Evolutionary conservation across 2,888 invertebrate genomes (phyloP), one percentile per base, ranked within the genome.

Genomic region (Meloe dianella): DNA sequence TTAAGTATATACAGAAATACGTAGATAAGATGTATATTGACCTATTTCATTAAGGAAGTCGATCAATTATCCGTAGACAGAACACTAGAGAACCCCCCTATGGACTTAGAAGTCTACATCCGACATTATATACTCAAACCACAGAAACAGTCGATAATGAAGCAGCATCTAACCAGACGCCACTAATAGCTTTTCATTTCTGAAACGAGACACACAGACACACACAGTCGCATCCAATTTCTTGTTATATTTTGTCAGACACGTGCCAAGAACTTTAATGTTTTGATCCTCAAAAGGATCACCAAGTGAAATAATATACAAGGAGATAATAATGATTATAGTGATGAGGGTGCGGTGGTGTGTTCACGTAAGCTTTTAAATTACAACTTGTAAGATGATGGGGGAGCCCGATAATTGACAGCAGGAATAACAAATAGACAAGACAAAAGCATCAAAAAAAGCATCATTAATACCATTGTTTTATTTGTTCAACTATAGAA

Each of bases 141-240:
- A 58, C 68, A 66, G 63, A 58, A 66, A 61, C 66, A 66, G 66
- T 66, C 63, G 69, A 69, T 69, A 69, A 69, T 69, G 66, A 66
- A 66, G 64, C 69, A 38, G 38, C 60, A 60, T 58, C 69, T 66
- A 66, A 66, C 66, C 64, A 69, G 65, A 69, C 66, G 69, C 69
- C 66, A 64, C 66, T 69, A 69, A 69, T 69, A 69, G 69, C 66
- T 66, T 51, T 64, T 64, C 66, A 65, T 68, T 32, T 62, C 60
- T 57, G 56, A 68, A 68, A 59, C 62, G 65, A 63, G 65, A 63
- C 68, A 41, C 41, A 41, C 41, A 41, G 14, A 35, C 35, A 35
- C 9, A 12, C 12, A 62, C 68, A 68, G 62, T 68, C 41, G 64
- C 60, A 62, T n/a, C 60, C 47, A 10, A 10, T 4, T 65, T 68